Evolutionary conservation across 2,888 invertebrate species (phyloP).

Genomic region (Theodoxus fluviatilis): DNA sequence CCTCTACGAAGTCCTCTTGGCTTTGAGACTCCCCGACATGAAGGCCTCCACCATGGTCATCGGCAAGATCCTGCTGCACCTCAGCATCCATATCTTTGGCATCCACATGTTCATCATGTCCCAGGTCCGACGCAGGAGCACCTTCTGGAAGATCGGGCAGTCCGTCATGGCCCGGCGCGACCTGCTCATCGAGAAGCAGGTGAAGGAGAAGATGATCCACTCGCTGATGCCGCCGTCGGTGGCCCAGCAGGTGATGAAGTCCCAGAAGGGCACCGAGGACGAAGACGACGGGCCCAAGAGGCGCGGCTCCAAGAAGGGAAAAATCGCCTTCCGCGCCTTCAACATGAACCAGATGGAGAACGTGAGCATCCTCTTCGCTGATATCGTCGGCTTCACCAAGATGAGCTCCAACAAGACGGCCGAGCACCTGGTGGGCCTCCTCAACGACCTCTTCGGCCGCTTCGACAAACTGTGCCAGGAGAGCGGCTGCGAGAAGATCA

Average conservation of each 20-base stretch:
- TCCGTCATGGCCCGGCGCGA: conserved; percentile 87
- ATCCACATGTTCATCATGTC: conserved; percentile 89
- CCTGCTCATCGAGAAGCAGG: conserved; percentile 88
- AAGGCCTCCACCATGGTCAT: conserved; percentile 43
- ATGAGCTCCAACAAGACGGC: conserved; percentile 97
- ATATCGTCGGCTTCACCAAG: conserved; percentile 96
- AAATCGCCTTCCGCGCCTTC: conserved; percentile 84
- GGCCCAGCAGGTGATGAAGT: conserved; percentile 70
- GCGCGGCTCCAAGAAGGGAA: conserved; percentile 44
- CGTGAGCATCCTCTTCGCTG: conserved; percentile 95
- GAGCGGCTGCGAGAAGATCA: conserved; percentile 95
- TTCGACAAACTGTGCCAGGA: conserved; percentile 89
- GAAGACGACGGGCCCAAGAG: conserved; percentile 41
- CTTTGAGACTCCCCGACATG: conserved; percentile 36
- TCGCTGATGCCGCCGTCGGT: conserved; percentile 97
- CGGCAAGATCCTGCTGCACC: conserved; percentile 78
- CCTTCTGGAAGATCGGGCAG: conserved; percentile 95
- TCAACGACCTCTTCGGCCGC: conserved; percentile 94
- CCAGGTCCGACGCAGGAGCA: conserved; percentile 87
- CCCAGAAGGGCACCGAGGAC: conserved; percentile 43
- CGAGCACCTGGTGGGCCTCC: conserved; percentile 90
- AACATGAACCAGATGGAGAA: conserved; percentile 97
- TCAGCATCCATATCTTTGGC: conserved; percentile 90
- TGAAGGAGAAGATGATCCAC: conserved; percentile 91
- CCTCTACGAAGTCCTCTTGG: conserved; percentile 78